phyloP scores from a whole-genome alignment of 1,140 invertebrate species.

The Physella acuta region DNA sequence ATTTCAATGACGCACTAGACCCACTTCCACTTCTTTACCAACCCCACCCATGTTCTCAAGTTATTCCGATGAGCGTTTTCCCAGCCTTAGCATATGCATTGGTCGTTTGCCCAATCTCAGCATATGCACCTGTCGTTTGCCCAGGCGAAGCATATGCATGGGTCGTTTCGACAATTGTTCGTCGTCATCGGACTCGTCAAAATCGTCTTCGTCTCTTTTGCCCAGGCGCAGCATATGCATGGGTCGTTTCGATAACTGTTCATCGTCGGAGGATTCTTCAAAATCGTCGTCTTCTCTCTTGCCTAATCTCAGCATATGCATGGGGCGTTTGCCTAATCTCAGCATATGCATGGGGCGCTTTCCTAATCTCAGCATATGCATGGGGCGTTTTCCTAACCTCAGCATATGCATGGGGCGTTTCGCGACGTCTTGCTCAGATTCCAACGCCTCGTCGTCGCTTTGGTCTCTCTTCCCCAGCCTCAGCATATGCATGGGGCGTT shows the following conservation, averaged over 20 bases:
- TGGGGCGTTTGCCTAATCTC: constrained; percentile 28
- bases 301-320: constrained; percentile 34
- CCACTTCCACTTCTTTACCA: too few species aligned
- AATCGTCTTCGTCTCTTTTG: constrained; percentile 26
- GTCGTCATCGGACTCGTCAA: neutral
- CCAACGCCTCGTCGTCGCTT: too few species aligned
- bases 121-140: constrained; percentile 38
- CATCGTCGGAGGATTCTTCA: constrained; percentile 20
- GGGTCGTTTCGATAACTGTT: constrained; percentile 29
- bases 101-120: constrained; percentile 38
- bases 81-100: constrained; percentile 36
- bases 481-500: constrained; percentile 6
- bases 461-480: constrained; percentile 24
- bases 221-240: constrained; percentile 36
- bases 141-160: constrained; percentile 37
- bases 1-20: too few species aligned
- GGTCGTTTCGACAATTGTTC: constrained; percentile 35
- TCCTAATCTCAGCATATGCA: constrained; percentile 27
- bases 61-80: constrained; percentile 37
- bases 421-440: too few species aligned
- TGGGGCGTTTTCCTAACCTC: constrained; percentile 27
- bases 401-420: constrained; percentile 34
- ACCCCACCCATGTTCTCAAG: too few species aligned
- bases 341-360: constrained; percentile 39
- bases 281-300: constrained; percentile 39